Base-by-base conservation (phyloP, 2,888 invertebrate genomes). In the Myopa testacea region DNA sequence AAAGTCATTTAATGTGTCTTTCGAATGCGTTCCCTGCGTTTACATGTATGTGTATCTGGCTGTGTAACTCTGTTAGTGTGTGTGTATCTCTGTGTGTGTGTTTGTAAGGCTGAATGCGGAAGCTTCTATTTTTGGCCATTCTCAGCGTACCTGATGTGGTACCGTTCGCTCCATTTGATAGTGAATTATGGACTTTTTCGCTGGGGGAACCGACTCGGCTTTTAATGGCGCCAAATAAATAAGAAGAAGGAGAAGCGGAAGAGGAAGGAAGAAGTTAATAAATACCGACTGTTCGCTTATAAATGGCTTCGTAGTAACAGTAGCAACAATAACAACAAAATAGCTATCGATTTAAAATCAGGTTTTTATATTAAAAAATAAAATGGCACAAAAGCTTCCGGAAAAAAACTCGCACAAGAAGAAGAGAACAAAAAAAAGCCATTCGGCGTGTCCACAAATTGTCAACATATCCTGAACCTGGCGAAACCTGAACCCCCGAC, bases 381-480 rank as follows among this genome's bases (percentile, higher is more conserved):
- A 70, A 70, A 70, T 55, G 70, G 70, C 40, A 74, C 34, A 52
- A 71, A 71, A 50, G 60, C 38, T 75, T 65, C 55, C 65, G 37
- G 38, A 58, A 40, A 68, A 4, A 68, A 68, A 60, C 6, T 14
- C 19, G 3, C 4, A 34, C 5, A 74, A 67, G 60, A 74, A 76
- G 63, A 55, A 16, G 58, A 58, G 52, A 72, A 26, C 65, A 58
- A n/a, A 19, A 75, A 65, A 50, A 55, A 75, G 7, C 60, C 34
- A 38, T 19, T 82, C 83, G 83, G 84, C 83, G 84, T 85, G 84
- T 85, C 85, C 85, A 84, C 85, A 85, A 85, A 85, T 85, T 85
- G 84, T 84, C 84, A 84, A 85, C 85, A 85, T 81, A 85, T 85
- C 85, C 85, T 85, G 84, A 83, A 83, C 85, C 63, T 62, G 65